These are phyloP conservation scores for Tachycineta bicolor DNA, from an alignment of 2,113 vertebrate genomes.

Conservation along the genomic window DNA sequence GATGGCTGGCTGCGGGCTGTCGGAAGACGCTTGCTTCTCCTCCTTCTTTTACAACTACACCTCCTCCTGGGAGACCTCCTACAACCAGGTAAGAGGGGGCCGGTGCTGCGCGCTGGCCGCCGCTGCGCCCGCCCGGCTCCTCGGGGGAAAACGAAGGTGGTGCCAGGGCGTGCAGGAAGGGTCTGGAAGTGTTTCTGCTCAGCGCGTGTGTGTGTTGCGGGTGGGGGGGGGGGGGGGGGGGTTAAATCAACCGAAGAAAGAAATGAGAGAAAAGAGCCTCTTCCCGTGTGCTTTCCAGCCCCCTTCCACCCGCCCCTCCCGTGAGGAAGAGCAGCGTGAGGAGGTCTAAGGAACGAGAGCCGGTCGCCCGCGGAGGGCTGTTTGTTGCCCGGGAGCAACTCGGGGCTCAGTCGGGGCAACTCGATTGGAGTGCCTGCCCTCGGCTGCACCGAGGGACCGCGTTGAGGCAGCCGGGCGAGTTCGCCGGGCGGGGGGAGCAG, in stretches of 20 bases:
- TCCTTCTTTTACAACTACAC: conserved; percentile 90
- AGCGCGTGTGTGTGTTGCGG: not conserved
- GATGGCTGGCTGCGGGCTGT: conserved; percentile 90
- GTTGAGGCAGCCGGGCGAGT: not conserved
- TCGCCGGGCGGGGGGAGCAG: not conserved
- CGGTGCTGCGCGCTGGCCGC: not conserved
- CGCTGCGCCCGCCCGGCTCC: not conserved
- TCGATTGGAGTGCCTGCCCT: conserved; percentile 59
- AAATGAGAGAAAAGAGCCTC: not conserved
- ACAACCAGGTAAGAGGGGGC: conserved; percentile 87
- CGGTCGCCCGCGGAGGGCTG: not conserved
- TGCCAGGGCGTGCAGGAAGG: not conserved
- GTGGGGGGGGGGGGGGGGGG: not conserved
- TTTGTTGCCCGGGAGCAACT: conserved; percentile 52
- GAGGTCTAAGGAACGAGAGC: not conserved
- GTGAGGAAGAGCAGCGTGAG: not conserved
- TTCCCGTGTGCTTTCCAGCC: not conserved
- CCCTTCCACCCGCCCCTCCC: not conserved
- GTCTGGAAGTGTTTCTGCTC: not conserved
- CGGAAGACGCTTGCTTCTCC: conserved; percentile 88
- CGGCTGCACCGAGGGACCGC: not conserved
- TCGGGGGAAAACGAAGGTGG: not conserved
- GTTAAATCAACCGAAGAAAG: not conserved
- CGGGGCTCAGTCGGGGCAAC: conserved; percentile 56
- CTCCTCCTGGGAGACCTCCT: conserved; percentile 92